Conservation (phyloP, 2,888 invertebrate species). For the Sarcophaga carnaria region DNA sequence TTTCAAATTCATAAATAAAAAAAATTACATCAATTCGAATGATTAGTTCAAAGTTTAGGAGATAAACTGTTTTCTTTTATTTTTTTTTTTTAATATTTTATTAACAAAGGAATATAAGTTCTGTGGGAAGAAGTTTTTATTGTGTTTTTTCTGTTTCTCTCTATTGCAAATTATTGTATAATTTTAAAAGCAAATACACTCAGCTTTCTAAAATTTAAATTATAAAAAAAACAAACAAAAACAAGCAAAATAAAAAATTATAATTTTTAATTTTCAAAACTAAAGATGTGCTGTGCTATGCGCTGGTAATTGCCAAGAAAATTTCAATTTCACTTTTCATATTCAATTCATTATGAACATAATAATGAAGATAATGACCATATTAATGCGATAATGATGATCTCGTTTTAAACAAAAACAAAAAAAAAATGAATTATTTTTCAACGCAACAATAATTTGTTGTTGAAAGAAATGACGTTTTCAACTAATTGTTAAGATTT, state of each 20-base stretch:
- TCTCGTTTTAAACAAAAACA: neutral
- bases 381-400: neutral
- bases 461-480: neutral
- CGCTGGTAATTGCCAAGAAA: slow-evolving; percentile 20
- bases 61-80: neutral
- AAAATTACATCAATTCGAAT: too few species aligned
- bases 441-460: neutral
- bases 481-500: neutral
- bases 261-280: slow-evolving; percentile 16
- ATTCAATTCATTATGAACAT: slow-evolving; percentile 21
- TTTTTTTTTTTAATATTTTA: slow-evolving; percentile 14
- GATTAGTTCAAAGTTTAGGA: slow-evolving; percentile 29
- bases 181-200: neutral
- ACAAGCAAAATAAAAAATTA: slow-evolving; percentile 5
- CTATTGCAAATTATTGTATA: slow-evolving; percentile 37
- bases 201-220: neutral
- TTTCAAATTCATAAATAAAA: too few species aligned
- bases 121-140: slow-evolving; percentile 29
- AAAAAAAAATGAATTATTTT: neutral
- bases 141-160: slow-evolving; percentile 2
- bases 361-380: neutral
- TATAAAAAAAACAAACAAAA: slow-evolving; percentile 40
- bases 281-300: neutral
- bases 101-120: slow-evolving; percentile 33
- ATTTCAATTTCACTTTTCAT: slow-evolving; percentile 49